Percentiles rank a stretch among this genome's conserved stretches.
Conservation (phyloP, 2,888 invertebrate species). For the Cephus spinipes region DNA sequence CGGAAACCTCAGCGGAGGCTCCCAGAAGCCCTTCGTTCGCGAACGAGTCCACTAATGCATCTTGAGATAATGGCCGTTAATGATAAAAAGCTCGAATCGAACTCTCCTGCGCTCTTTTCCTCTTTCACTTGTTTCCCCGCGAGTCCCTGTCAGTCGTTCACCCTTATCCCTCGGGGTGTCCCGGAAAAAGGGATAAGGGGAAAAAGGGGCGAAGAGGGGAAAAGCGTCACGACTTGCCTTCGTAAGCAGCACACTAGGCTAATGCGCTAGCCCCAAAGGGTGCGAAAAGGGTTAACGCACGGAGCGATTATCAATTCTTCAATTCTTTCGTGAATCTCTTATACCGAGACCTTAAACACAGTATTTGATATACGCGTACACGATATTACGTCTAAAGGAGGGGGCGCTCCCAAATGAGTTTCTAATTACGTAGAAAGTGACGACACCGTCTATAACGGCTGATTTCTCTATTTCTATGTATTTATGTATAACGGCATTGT, state of each 20-base stretch:
- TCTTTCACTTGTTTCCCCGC: background rate
- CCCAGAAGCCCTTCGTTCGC: background rate
- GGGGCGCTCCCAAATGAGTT: background rate
- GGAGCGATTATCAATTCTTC: background rate
- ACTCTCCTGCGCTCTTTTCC: background rate
- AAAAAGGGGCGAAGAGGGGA: no score
- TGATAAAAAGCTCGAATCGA: slow-evolving; percentile 5
- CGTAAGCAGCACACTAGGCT: background rate
- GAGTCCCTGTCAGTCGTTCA: background rate
- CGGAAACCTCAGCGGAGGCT: no score
- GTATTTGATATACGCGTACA: background rate
- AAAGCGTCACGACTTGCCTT: background rate
- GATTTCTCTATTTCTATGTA: slow-evolving; percentile 29
- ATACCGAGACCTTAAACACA: background rate
- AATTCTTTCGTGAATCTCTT: background rate
- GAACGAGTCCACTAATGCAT: background rate
- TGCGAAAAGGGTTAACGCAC: background rate
- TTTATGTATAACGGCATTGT: slow-evolving; percentile 29
- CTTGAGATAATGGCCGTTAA: slow-evolving; percentile 6
- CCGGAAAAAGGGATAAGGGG: background rate
- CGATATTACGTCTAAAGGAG: background rate
- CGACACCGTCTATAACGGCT: slow-evolving; percentile 1
- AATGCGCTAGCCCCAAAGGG: background rate
- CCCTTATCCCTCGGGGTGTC: background rate
- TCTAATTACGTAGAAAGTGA: background rate